phyloP scores from a whole-genome alignment of 2,888 invertebrate genomes.

The Celastrina argiolus region DNA sequence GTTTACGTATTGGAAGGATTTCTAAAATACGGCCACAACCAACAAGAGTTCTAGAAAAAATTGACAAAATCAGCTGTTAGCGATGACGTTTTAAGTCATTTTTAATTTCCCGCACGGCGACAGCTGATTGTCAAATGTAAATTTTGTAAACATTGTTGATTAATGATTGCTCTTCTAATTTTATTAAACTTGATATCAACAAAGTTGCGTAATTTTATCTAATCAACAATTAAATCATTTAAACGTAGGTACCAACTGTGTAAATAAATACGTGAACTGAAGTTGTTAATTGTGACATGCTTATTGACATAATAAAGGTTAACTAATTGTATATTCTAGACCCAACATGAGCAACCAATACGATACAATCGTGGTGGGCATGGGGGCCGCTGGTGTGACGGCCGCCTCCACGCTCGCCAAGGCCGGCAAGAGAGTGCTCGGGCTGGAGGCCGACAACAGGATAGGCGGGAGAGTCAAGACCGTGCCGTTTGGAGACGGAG shows the following conservation, averaged over 20 bases:
- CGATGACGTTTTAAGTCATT: no score
- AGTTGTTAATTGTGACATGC: neutral
- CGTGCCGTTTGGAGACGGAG: slow-evolving; percentile 51
- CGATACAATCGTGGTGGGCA: slow-evolving; percentile 53
- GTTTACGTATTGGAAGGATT: no score
- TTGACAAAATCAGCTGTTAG: no score
- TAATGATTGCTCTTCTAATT: no score
- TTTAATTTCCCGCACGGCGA: no score
- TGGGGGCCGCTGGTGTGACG: slow-evolving; percentile 50
- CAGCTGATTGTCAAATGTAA: neutral
- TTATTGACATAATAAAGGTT: neutral
- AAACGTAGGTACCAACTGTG: neutral
- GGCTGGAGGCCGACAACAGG: slow-evolving; percentile 50
- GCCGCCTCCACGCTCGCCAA: slow-evolving; percentile 46
- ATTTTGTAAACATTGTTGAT: no score
- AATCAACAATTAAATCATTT: neutral
- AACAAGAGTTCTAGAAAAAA: no score
- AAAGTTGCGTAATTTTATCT: neutral
- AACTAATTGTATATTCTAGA: slow-evolving; percentile 30
- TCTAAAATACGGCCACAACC: no score
- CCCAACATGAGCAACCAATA: slow-evolving; percentile 38
- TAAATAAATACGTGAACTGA: neutral
- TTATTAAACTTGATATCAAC: neutral
- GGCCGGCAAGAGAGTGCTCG: slow-evolving; percentile 51
- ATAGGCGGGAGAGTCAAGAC: slow-evolving; percentile 45